Evolutionary conservation across 2,797 vertebrate genomes (phyloP).

Genomic region (Periparus ater): DNA sequence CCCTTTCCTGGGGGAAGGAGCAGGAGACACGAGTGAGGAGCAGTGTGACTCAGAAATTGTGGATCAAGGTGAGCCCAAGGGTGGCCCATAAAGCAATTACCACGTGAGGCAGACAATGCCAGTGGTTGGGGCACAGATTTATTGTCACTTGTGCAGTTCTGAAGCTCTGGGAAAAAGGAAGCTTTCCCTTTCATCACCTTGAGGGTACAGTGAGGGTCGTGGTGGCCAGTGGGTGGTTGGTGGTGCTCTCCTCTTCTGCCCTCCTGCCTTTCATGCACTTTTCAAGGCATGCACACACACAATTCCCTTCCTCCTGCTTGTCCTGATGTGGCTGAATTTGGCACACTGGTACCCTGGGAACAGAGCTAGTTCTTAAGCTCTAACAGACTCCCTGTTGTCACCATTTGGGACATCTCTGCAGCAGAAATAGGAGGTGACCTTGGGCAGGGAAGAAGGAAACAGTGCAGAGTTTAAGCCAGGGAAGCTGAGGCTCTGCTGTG

Average conservation of each 20-base stretch:
- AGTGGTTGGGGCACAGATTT: background rate
- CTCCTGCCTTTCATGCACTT: background rate
- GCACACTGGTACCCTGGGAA: background rate
- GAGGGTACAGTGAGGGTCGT: rapidly evolving
- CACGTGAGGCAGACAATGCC: background rate
- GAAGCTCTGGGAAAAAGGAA: background rate
- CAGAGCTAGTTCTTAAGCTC: background rate
- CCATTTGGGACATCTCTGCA: background rate
- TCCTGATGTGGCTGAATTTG: background rate
- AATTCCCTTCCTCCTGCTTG: background rate
- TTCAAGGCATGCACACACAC: rapidly evolving
- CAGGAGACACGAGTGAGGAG: background rate
- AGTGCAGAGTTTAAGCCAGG: rapidly evolving
- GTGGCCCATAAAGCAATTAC: background rate
- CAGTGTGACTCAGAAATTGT: background rate
- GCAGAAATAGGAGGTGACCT: background rate
- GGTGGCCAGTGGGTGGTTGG: background rate
- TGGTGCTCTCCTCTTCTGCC: background rate
- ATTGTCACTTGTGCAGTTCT: background rate
- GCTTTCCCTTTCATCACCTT: background rate
- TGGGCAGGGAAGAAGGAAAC: background rate
- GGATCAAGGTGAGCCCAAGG: constrained; percentile 18
- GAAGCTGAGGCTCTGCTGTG: background rate
- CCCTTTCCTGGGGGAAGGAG: background rate
- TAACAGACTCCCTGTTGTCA: background rate